These are phyloP conservation scores for Drosophila pandora DNA, from an alignment of 1,140 invertebrate species.

Conservation along the genomic window DNA sequence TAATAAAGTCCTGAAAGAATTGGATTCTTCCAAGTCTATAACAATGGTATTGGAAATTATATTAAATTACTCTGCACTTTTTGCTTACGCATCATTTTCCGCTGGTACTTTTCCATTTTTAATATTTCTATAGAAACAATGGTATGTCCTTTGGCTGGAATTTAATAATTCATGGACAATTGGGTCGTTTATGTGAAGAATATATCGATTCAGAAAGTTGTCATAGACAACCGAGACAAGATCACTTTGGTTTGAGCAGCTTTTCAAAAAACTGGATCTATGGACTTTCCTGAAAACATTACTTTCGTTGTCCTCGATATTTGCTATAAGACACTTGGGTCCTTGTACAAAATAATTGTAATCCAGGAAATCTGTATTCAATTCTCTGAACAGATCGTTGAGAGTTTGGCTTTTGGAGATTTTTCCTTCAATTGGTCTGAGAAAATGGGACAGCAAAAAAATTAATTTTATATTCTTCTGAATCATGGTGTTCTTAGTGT, in stretches of 20 bases:
- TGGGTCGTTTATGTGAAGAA: not conserved
- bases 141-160: not conserved
- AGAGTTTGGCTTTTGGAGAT: not conserved
- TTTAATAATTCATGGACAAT: not conserved
- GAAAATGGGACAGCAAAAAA: not conserved
- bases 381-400: not conserved
- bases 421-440: not conserved
- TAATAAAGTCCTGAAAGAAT: not conserved
- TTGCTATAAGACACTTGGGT: not conserved
- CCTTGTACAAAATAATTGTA: not conserved
- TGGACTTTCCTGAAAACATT: not conserved
- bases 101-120: not conserved
- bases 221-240: not conserved
- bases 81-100: not conserved
- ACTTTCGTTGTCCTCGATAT: not conserved
- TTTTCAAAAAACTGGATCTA: not conserved
- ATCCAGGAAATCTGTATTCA: not conserved
- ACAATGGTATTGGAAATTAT: not conserved
- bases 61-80: not conserved
- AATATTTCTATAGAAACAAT: not conserved
- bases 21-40: not conserved
- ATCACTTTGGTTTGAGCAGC: not conserved
- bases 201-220: not conserved
- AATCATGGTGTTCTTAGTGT: not conserved
- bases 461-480: not conserved